Evolutionary conservation across 1,140 invertebrate species (phyloP), one percentile per base, ranked within the genome.

Genomic region (Papilio machaon): DNA sequence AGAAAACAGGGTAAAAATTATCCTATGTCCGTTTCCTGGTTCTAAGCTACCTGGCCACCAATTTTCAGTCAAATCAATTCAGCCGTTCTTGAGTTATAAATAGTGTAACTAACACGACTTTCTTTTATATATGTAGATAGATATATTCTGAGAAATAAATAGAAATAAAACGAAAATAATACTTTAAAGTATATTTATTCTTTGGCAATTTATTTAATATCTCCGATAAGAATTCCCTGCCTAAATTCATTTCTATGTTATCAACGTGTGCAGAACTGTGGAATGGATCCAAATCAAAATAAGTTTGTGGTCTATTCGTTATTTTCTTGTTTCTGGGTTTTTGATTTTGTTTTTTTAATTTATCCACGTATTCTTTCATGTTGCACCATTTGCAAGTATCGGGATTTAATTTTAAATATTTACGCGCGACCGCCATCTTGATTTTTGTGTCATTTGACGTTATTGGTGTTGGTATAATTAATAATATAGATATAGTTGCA

Each of bases 321-420:
- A 79, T 60, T 17, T 35, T 60, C 11, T 67, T 67, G 10, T 10
- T 67, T 47, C 23, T 46, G 9, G 54, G 38, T 67, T 79, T 60
- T 70, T 43, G 58, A 47, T 79, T 79, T 64, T 67, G 35, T 79
- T 79, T 60, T 15, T 79, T 79, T 47, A 79, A 38, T 46, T n/a
- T 43, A 2, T 67, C 58, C 3, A 79, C 77, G 38, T 79, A 79
- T 11, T 38, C 35, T 47, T 79, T 79, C 77, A 79, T 79, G 43
- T 79, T 79, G 38, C 77, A 79, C 54, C 54, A 79, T 79, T 79
- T 79, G 58, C 77, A 79, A 47, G 38, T 38, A 4, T 79, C 77
- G 0, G 54, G 38, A 17, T 79, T 79, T 38, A 79, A n/a, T 19
- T 67, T 64, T 47, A 67, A 67, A 79, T 79, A 79, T 23, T 60